These are phyloP conservation scores for mouse (Mus musculus) DNA, from an alignment of 2,113 vertebrate species.

Conservation along the genomic window DNA sequence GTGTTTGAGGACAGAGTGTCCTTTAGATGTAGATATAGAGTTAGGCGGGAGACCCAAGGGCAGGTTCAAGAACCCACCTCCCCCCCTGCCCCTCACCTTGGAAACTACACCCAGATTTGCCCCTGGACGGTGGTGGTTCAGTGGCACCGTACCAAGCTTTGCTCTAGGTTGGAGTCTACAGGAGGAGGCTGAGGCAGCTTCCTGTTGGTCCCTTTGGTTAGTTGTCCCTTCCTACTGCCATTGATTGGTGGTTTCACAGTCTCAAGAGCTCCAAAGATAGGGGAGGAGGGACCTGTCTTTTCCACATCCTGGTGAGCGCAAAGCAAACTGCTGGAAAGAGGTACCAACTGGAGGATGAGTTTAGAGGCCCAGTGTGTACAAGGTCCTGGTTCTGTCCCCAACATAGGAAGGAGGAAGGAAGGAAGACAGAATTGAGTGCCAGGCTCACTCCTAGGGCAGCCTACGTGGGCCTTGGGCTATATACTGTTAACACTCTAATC, in stretches of 20 bases:
- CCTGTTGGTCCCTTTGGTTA: not conserved
- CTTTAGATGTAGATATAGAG: not conserved
- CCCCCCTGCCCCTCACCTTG: too few species aligned
- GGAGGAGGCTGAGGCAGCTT: not conserved
- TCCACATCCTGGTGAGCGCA: not conserved
- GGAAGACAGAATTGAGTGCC: not conserved
- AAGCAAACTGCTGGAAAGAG: accelerated
- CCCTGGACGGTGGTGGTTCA: not conserved
- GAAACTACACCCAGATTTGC: not conserved
- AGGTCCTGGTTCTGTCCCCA: not conserved
- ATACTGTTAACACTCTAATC: not conserved
- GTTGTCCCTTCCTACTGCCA: not conserved
- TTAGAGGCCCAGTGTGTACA: not conserved
- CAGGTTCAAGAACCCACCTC: too few species aligned
- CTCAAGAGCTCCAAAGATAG: not conserved
- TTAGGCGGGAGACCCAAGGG: not conserved
- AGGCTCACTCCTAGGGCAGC: not conserved
- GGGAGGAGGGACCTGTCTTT: not conserved
- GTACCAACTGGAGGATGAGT: not conserved
- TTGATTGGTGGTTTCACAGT: not conserved
- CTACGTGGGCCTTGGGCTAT: not conserved
- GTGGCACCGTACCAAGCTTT: not conserved
- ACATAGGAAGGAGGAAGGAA: not conserved
- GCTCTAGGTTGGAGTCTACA: not conserved
- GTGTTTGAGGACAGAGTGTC: not conserved